Evolutionary conservation across 2,888 invertebrate genomes (phyloP), one percentile per base, ranked within the genome.

Genomic region (Labia minor): DNA sequence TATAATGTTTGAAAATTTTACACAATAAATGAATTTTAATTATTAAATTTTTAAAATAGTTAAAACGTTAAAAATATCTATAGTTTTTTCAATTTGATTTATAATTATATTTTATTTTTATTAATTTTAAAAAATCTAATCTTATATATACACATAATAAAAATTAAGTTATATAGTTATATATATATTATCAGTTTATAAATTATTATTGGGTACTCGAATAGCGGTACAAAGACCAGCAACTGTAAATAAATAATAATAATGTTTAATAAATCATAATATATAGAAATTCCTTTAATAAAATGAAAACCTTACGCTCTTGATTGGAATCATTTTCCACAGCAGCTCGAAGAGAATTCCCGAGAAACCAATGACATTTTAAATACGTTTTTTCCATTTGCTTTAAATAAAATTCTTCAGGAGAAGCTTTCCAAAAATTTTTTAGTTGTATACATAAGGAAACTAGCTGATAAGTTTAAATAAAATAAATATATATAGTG

Each of bases 301-400:
- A 6, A 6, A 26, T 6, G 26, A 3, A 26, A 26, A 26, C 3
- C 68, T 68, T 64, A 68, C 68, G 21, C 3, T 68, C 64, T 64
- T 64, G 61, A 14, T 11, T 6, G 1, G 61, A 26, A 11, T 62
- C 37, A 18, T 10, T 20, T 16, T 68, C 66, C 1, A 68, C 68
- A 19, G 33, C 33, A 20, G 19, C 37, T 21, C 63, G 61, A n/a
- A 68, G 66, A 14, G 64, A 61, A 21, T 74, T 72, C 4, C 75
- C 77, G 68, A 78, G 70, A 70, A 74, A 75, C 61, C 75, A 75
- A 70, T 78, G 78, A 63, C 76, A 77, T 16, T 75, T 74, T 63
- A 77, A 75, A 66, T 78, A 79, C 1, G 77, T 76, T 11, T 69
- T 18, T 69, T 78, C 78, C 62, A 78, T 75, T n/a, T 73, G 74